These are phyloP conservation scores for Phalacrocorax carbo DNA, from an alignment of 2,113 vertebrate species.

Conservation along the genomic window DNA sequence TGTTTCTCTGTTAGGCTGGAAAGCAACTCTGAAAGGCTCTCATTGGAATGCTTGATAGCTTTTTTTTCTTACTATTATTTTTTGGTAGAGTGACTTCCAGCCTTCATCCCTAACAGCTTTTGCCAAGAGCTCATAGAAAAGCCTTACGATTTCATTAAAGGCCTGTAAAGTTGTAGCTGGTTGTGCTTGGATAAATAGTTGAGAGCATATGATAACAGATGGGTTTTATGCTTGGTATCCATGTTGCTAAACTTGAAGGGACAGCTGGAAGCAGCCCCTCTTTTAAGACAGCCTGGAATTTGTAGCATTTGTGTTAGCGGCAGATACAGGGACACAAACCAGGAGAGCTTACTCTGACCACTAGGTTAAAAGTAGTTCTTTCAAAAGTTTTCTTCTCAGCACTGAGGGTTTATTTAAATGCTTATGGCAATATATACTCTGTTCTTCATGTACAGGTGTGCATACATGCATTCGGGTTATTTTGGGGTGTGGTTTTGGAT, in stretches of 20 bases:
- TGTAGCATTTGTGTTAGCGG: not conserved
- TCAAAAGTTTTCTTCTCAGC: not conserved
- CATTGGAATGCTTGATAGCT: not conserved
- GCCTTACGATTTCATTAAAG: not conserved
- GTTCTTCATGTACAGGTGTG: not conserved
- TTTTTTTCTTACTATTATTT: not conserved
- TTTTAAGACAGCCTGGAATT: not conserved
- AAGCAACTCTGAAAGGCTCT: not conserved
- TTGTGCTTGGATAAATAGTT: not conserved
- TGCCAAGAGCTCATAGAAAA: not conserved
- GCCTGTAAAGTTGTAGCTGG: not conserved
- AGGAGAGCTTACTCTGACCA: not conserved
- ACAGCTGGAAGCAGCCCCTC: not conserved
- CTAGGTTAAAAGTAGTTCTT: not conserved
- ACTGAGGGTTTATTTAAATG: not conserved
- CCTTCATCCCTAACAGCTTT: not conserved
- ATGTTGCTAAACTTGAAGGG: not conserved
- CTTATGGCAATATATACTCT: not conserved
- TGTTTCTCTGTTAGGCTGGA: not conserved
- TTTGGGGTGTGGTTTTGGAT: not conserved
- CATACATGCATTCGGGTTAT: not conserved
- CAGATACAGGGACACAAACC: not conserved
- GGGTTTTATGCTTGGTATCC: not conserved
- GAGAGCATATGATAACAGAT: not conserved
- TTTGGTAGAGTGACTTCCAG: not conserved